Evolutionary conservation across 2,888 invertebrate genomes (phyloP).

Genomic region (Crepidodera aurea): DNA sequence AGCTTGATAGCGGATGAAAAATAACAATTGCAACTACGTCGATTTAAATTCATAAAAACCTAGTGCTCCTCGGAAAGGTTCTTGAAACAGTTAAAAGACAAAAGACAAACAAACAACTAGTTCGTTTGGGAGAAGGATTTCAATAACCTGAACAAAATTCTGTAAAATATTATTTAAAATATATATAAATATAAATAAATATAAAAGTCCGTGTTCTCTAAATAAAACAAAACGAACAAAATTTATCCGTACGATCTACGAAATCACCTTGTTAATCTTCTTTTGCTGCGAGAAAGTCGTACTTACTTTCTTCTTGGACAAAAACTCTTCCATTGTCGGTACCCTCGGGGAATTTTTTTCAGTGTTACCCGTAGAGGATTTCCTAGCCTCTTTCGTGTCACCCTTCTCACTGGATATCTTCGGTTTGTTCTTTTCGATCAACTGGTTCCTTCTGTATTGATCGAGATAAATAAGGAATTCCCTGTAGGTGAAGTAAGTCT

Average conservation of each 20-base stretch:
- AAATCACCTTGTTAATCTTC: slow-evolving; percentile 47
- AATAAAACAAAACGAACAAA: not conserved
- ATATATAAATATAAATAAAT: not conserved
- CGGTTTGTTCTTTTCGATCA: slow-evolving; percentile 55
- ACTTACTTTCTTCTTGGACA: slow-evolving; percentile 61
- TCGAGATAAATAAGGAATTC: slow-evolving; percentile 74
- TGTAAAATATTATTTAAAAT: not conserved
- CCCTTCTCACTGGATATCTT: slow-evolving; percentile 13
- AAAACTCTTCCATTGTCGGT: slow-evolving; percentile 66
- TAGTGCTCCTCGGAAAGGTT: too few relatives aligned
- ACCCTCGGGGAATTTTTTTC: slow-evolving; percentile 62
- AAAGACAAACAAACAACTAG: too few relatives aligned
- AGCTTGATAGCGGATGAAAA: too few relatives aligned
- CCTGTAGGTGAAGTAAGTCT: slow-evolving; percentile 75
- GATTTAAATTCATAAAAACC: too few relatives aligned
- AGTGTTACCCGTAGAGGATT: slow-evolving; percentile 14
- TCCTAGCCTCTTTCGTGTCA: not conserved
- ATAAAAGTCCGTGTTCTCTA: not conserved
- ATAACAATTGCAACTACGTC: too few relatives aligned
- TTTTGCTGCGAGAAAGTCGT: slow-evolving; percentile 45
- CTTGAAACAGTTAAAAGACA: too few relatives aligned
- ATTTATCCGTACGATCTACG: slow-evolving; percentile 33
- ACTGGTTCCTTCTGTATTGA: slow-evolving; percentile 65
- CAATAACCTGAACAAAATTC: too few relatives aligned
- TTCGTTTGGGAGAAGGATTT: too few relatives aligned